Evolutionary conservation across 2,113 vertebrate species (phyloP), one percentile per base, ranked within the genome.

Genomic region (Dunckerocampus dactyliophorus): DNA sequence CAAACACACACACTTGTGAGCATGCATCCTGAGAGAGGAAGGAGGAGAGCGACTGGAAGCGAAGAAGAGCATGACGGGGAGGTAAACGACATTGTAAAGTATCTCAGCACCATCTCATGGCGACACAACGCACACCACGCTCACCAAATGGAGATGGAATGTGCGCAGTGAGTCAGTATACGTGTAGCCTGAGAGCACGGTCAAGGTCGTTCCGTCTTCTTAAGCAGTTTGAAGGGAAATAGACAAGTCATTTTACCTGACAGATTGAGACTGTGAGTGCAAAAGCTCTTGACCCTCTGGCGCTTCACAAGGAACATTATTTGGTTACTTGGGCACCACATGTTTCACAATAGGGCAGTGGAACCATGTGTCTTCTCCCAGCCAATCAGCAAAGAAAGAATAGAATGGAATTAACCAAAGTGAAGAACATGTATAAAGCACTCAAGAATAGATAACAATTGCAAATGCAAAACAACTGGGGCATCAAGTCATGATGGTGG

Each of bases 61-160:
- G 4, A 31, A 17, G 9, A 39, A 34, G 22, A 39, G 45, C 48
- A 15, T 42, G 28, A 31, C 28, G 0, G 8, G 14, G 62, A 54
- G 8, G 15, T 46, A 34, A 48, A 9, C 17, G 69, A 37, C 6
- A 80, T 84, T 67, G 0, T 1, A 64, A 65, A 82, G 84, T 74
- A 54, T 80, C 63, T 76, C 65, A 77, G 75, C 82, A 2, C 87
- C 83, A 79, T 81, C 87, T 84, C 45, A 45, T 77, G 84, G 83
- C 13, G 3, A 15, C 37, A n/a, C 1, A 8, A 47, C 1, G 67
- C 53, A 75, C 1, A 9, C 59, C 71, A 55, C 0, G n/a, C 42
- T 28, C 15, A 47, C 49, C 22, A 65, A 53, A 46, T 12, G 8
- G 4, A 61, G 77, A 81, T 77, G 65, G 64, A 79, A 71, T 50